Conservation (phyloP, 2,797 vertebrate genomes). For the Parauchenoglanis punctatus region DNA sequence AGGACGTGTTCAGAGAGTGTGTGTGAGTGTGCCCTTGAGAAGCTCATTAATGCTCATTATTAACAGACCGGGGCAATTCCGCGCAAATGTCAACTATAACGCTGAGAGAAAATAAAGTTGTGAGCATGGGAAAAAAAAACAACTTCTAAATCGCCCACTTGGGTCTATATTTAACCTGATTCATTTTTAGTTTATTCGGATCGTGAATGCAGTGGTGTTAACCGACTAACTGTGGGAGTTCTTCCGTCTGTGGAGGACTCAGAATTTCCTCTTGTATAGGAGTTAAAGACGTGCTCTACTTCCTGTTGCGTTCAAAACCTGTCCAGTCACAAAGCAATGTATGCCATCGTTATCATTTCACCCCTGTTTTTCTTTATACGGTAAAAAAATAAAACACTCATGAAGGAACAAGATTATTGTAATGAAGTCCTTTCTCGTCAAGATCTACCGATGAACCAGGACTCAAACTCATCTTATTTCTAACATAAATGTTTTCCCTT, state of each 20-base stretch:
- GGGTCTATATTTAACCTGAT: constrained; percentile 3
- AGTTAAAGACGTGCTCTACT: background rate
- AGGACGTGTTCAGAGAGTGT: constrained; percentile 5
- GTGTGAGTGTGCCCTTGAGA: constrained; percentile 26
- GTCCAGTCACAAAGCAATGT: background rate
- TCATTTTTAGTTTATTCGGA: constrained; percentile 10
- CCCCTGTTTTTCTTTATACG: background rate
- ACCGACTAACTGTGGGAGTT: background rate
- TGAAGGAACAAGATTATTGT: background rate
- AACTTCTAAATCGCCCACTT: constrained; percentile 22
- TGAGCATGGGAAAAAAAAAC: background rate
- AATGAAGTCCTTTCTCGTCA: background rate
- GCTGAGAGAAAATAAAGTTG: background rate
- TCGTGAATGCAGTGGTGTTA: background rate
- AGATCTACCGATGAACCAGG: background rate
- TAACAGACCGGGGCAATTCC: constrained; percentile 13
- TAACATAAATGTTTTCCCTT: background rate
- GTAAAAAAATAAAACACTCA: background rate
- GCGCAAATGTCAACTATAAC: background rate
- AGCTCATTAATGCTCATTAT: constrained; percentile 33
- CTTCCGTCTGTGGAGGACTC: background rate
- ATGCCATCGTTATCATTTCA: background rate
- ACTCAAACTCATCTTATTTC: background rate
- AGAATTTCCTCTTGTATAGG: background rate
- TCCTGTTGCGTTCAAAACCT: background rate